A percentile compares a stretch with the other conserved stretches of the same genome.
phyloP scores from a whole-genome alignment of 1,140 invertebrate genomes.

The Acromyrmex echinatior region DNA sequence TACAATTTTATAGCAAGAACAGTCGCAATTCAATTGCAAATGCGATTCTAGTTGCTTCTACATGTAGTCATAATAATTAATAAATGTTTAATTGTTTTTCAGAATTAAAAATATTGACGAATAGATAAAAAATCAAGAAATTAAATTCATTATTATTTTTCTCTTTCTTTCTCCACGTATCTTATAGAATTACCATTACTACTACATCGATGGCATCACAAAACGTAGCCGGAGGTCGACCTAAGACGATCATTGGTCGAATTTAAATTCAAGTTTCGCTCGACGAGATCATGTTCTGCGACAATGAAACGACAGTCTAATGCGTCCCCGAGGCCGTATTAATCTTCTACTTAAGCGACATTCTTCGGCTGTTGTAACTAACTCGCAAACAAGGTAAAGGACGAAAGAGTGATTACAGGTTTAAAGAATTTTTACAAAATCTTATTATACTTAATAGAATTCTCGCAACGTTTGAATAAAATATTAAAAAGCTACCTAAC shows the following conservation, averaged over 20 bases:
- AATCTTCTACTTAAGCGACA: conserved; percentile 57
- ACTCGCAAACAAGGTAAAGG: conserved; percentile 32
- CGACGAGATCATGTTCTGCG: conserved; percentile 40
- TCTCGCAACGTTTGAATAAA: background rate
- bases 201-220: conserved; percentile 12
- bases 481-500: background rate
- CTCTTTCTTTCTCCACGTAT: too few species aligned
- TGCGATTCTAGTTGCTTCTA: background rate
- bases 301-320: conserved; percentile 60
- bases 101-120: background rate
- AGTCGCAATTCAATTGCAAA: background rate
- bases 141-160: conserved; percentile 8
- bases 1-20: background rate
- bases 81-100: background rate
- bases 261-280: conserved; percentile 62
- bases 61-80: background rate
- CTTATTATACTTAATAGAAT: background rate
- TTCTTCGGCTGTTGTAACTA: conserved; percentile 27
- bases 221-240: conserved; percentile 38
- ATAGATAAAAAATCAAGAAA: background rate
- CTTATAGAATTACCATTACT: background rate
- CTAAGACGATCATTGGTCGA: conserved; percentile 49
- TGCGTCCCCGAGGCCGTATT: conserved; percentile 56
- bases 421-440: conserved; percentile 10
- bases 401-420: conserved; percentile 16